These are phyloP conservation scores for Oscheius myriophilus DNA, from an alignment of 2,888 invertebrate species.

Conservation along the genomic window DNA sequence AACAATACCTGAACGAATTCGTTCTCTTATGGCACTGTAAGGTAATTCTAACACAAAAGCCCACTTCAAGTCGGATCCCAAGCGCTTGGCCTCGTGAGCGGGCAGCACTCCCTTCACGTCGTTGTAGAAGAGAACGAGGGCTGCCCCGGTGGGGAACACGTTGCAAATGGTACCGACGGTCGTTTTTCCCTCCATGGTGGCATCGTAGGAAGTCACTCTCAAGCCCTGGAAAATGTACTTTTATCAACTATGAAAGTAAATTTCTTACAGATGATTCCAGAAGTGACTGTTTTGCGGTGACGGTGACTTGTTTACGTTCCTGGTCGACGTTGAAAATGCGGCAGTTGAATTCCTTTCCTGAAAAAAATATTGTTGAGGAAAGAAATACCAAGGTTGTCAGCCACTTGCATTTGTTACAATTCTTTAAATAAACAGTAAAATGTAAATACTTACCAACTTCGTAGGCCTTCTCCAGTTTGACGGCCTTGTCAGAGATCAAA, in stretches of 20 bases:
- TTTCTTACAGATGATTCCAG: slow-evolving; percentile 3
- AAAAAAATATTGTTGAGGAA: background rate
- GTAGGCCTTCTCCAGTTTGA: slow-evolving; percentile 39
- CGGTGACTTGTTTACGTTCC: slow-evolving; percentile 44
- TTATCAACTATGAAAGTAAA: background rate
- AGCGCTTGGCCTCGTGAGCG: slow-evolving; percentile 14
- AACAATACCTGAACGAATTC: too few species aligned
- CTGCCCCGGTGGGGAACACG: slow-evolving; percentile 45
- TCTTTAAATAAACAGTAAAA: background rate
- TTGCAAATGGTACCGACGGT: slow-evolving; percentile 50
- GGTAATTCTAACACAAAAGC: too few species aligned
- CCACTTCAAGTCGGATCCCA: slow-evolving; percentile 1
- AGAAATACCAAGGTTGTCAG: background rate
- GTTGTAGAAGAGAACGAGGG: slow-evolving; percentile 58
- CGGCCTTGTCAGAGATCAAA: slow-evolving; percentile 49
- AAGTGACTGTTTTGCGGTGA: slow-evolving; percentile 38
- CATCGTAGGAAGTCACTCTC: slow-evolving; percentile 30
- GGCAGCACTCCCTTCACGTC: slow-evolving; percentile 38
- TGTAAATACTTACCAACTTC: slow-evolving; percentile 32
- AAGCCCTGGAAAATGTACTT: slow-evolving; percentile 27
- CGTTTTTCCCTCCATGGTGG: slow-evolving; percentile 35
- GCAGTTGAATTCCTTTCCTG: slow-evolving; percentile 45
- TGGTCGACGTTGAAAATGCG: slow-evolving; percentile 56
- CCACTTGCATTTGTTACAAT: background rate
- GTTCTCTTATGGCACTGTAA: too few species aligned